Conservation (phyloP, 1,140 invertebrate genomes). For the Aradophagus sp. region DNA sequence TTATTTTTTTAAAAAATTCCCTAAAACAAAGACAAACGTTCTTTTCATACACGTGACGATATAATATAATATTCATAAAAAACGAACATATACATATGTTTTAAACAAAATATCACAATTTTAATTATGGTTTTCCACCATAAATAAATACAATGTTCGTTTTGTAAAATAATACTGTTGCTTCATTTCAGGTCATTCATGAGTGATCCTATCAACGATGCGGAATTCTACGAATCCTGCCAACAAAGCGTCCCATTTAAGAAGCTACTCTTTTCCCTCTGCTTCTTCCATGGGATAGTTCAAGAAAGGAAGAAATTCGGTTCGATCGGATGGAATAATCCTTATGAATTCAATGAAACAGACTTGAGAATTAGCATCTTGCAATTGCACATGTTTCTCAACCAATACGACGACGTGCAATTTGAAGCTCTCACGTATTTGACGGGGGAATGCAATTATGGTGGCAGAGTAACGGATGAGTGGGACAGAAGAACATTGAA, state of each 20-base stretch:
- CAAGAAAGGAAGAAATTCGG: slow-evolving; percentile 95
- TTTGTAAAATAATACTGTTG: no score
- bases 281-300: slow-evolving; percentile 95
- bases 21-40: no score
- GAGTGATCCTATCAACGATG: slow-evolving; percentile 90
- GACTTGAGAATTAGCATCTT: slow-evolving; percentile 91
- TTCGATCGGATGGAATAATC: slow-evolving; percentile 95
- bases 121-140: no score
- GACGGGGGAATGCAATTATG: slow-evolving; percentile 97
- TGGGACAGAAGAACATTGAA: slow-evolving; percentile 92
- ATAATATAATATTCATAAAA: no score
- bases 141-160: no score
- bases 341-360: slow-evolving; percentile 97
- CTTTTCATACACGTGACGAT: no score
- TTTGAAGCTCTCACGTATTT: slow-evolving; percentile 92
- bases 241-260: slow-evolving; percentile 87
- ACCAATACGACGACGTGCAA: slow-evolving; percentile 90
- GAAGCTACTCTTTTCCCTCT: slow-evolving; percentile 90
- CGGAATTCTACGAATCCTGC: slow-evolving; percentile 90
- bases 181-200: slow-evolving; percentile 88
- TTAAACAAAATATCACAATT: no score
- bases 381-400: slow-evolving; percentile 92
- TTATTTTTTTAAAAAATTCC: no score
- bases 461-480: slow-evolving; percentile 94
- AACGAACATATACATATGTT: no score